phyloP scores from a whole-genome alignment of 2,113 vertebrate genomes.

The Hystrix cristata region DNA sequence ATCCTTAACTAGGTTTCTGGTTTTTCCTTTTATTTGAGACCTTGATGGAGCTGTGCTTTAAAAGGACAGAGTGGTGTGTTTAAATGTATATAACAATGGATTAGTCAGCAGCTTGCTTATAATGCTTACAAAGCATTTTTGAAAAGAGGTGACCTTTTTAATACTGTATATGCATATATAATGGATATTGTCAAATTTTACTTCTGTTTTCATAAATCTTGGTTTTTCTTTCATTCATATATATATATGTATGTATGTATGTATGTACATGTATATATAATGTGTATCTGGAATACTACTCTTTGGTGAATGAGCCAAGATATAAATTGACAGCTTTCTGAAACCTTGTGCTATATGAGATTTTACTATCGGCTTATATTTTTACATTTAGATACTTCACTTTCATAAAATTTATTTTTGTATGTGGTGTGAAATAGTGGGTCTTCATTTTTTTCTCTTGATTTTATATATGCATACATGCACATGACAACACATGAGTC shows the following conservation, averaged over 20 bases:
- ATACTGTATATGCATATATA: not conserved
- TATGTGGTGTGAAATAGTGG: not conserved
- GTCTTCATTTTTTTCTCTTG: not conserved
- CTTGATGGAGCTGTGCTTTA: not conserved
- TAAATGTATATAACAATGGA: not conserved
- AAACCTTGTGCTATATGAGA: not conserved
- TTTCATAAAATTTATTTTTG: conserved; percentile 8
- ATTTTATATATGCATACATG: not conserved
- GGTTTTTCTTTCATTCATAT: not conserved
- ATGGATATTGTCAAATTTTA: not conserved
- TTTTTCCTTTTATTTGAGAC: not conserved
- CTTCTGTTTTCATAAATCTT: not conserved
- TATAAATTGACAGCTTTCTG: not conserved
- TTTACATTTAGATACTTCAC: not conserved
- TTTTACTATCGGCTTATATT: conserved; percentile 7
- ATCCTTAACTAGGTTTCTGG: conserved; percentile 13
- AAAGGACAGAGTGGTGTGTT: not conserved
- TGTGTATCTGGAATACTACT: not conserved
- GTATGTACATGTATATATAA: too few relatives aligned
- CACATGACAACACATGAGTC: not conserved
- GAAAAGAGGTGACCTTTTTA: not conserved
- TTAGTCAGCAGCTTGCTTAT: not conserved
- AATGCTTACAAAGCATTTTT: not conserved
- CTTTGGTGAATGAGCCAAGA: not conserved
- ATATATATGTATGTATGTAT: not conserved